These are phyloP conservation scores for Calliphora vomitoria DNA, from an alignment of 2,888 invertebrate genomes.

Conservation along the genomic window DNA sequence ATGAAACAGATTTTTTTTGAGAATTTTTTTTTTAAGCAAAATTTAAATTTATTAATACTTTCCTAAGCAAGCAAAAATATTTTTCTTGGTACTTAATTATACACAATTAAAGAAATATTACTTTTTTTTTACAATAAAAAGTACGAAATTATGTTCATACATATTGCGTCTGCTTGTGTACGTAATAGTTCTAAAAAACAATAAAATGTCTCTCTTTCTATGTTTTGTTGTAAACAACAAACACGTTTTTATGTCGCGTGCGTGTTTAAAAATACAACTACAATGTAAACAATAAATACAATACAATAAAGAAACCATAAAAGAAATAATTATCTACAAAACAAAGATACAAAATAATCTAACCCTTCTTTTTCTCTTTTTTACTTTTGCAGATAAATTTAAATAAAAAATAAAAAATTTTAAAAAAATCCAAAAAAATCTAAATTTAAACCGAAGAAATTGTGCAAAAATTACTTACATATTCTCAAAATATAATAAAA, in stretches of 20 bases:
- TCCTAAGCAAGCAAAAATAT: no score
- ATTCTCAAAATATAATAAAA: constrained; percentile 4
- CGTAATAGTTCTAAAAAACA: neutral
- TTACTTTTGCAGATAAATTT: constrained; percentile 34
- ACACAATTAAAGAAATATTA: no score
- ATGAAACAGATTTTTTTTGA: no score
- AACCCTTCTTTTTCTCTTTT: neutral
- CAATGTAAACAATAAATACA: constrained; percentile 8
- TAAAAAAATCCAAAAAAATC: neutral
- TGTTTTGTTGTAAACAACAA: neutral
- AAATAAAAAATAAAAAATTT: neutral
- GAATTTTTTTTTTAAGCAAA: no score
- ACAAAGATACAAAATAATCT: neutral
- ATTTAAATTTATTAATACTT: no score
- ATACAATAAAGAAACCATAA: neutral
- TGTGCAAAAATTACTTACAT: neutral
- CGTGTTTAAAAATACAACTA: constrained; percentile 44
- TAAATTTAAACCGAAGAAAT: neutral
- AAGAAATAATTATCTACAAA: neutral
- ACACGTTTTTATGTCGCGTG: constrained; percentile 67
- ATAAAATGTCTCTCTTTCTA: constrained; percentile 28
- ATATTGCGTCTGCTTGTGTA: neutral
- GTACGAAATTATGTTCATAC: neutral
- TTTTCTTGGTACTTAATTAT: no score
- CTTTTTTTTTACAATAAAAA: neutral